Evolutionary conservation across 1,140 invertebrate species (phyloP).

Genomic region (Reticulitermes speratus): DNA sequence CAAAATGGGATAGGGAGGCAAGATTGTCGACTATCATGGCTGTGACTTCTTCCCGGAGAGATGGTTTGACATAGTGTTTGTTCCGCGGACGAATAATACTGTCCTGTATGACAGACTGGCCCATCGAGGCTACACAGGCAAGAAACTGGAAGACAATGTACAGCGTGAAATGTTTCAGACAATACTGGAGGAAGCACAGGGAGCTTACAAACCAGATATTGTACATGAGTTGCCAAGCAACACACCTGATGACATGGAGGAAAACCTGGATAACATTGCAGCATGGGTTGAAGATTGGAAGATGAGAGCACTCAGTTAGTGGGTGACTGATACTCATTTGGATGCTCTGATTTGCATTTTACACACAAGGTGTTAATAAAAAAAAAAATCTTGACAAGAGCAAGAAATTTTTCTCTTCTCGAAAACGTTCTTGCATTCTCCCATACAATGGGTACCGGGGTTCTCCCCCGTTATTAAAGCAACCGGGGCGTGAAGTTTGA

Average conservation of each 20-base stretch:
- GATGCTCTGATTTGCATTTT: no score
- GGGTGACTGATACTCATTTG: no score
- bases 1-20: slow-evolving; percentile 78
- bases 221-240: slow-evolving; percentile 82
- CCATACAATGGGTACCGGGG: no score
- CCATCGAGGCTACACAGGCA: slow-evolving; percentile 72
- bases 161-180: slow-evolving; percentile 98
- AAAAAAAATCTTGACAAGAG: no score
- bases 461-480: no score
- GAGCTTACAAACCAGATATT: slow-evolving; percentile 80
- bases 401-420: no score
- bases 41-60: slow-evolving; percentile 95
- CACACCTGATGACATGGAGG: slow-evolving; percentile 71
- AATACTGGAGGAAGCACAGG: slow-evolving; percentile 86
- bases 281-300: slow-evolving; percentile 80
- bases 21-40: slow-evolving; percentile 95
- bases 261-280: slow-evolving; percentile 77
- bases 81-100: slow-evolving; percentile 86
- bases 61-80: slow-evolving; percentile 96
- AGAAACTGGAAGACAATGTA: slow-evolving; percentile 92
- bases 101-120: slow-evolving; percentile 83
- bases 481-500: no score
- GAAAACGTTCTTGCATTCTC: no score
- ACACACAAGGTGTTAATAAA: no score
- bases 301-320: not conserved